Conservation (phyloP, 2,888 invertebrate species). For the Lycophotia porphyrea region DNA sequence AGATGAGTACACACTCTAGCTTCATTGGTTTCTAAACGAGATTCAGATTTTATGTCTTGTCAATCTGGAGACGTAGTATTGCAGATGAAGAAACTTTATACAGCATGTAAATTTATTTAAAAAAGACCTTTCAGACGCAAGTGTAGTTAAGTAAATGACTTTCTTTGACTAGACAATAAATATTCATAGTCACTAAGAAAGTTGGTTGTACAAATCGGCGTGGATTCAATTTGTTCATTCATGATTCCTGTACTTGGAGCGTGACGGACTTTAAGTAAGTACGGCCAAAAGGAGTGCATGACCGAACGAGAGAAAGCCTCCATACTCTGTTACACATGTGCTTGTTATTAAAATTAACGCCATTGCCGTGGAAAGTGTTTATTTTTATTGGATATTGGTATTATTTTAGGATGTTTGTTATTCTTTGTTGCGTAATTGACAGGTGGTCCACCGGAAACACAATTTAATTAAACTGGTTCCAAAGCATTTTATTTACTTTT, state of each 20-base stretch:
- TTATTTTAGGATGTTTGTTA: conserved; percentile 36
- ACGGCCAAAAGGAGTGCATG: conserved; percentile 79
- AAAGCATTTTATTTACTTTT: conserved; percentile 10
- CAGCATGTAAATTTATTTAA: conserved; percentile 32
- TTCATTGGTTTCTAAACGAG: conserved; percentile 15
- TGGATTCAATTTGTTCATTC: conserved; percentile 70
- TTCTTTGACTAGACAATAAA: conserved; percentile 54
- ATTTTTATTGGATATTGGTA: conserved; percentile 53
- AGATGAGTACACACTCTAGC: not conserved
- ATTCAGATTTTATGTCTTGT: conserved; percentile 3
- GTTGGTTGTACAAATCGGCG: conserved; percentile 60
- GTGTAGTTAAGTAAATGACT: conserved; percentile 35
- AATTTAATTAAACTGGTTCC: conserved; percentile 25
- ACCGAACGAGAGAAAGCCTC: conserved; percentile 85
- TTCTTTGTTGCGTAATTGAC: conserved; percentile 19
- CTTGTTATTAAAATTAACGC: conserved; percentile 76
- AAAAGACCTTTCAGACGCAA: conserved; percentile 37
- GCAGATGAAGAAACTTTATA: conserved; percentile 8
- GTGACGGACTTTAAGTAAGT: conserved; percentile 66
- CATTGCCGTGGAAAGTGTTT: conserved; percentile 66
- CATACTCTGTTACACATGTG: conserved; percentile 82
- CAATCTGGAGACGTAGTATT: conserved; percentile 1
- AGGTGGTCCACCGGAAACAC: conserved; percentile 30
- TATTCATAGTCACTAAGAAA: conserved; percentile 64
- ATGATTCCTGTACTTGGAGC: conserved; percentile 65